phyloP scores from a whole-genome alignment of 2,797 vertebrate genomes.

The Melanotaenia boesemani region DNA sequence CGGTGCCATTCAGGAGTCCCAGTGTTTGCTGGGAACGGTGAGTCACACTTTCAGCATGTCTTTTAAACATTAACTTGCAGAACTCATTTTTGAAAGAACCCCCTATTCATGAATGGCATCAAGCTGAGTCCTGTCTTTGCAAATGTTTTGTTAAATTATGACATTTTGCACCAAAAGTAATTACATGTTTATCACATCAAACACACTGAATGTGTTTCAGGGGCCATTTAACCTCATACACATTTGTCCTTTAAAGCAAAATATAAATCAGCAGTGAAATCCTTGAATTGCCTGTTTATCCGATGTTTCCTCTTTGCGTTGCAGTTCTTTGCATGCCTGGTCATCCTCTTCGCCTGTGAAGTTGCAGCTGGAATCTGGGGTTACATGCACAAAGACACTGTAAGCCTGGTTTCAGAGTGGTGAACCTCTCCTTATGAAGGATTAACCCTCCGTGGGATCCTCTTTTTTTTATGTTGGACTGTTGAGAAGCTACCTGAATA shows the following conservation, averaged over 20 bases:
- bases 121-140: too few species aligned
- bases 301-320: background rate
- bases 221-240: too few species aligned
- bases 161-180: background rate
- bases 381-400: conserved; percentile 94
- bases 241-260: background rate
- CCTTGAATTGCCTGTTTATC: background rate
- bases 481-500: background rate
- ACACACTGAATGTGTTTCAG: background rate
- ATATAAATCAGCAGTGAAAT: background rate
- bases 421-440: too few species aligned
- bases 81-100: background rate
- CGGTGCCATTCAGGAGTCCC: conserved; percentile 97
- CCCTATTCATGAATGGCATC: background rate
- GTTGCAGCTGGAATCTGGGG: conserved; percentile 97
- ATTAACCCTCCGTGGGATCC: too few species aligned
- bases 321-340: conserved; percentile 96
- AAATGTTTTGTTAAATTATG: too few species aligned
- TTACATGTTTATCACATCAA: background rate
- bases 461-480: background rate
- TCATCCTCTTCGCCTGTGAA: conserved; percentile 96
- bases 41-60: conserved; percentile 59
- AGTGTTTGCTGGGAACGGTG: conserved; percentile 97
- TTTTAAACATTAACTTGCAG: background rate
- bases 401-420: conserved; percentile 63